Percentiles rank a stretch among this genome's conserved stretches.
These are phyloP conservation scores for Eulithis testata DNA, from an alignment of 2,888 invertebrate genomes.

Conservation along the genomic window DNA sequence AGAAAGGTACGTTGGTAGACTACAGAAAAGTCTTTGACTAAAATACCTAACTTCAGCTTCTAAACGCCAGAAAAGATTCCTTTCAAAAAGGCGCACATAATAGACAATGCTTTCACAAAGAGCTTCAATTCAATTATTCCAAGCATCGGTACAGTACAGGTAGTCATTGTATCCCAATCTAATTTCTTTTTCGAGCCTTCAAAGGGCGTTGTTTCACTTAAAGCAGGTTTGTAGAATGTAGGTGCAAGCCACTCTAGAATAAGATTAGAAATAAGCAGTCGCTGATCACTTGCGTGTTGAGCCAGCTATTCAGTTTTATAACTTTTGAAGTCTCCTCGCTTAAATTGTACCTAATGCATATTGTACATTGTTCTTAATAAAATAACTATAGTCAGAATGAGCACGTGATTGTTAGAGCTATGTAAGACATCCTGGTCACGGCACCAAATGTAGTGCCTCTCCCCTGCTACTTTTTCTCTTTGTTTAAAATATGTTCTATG, in stretches of 20 bases:
- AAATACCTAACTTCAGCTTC: constrained; percentile 23
- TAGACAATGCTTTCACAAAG: constrained; percentile 33
- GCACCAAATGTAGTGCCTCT: too few species aligned
- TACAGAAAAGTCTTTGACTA: constrained; percentile 20
- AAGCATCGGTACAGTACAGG: constrained; percentile 29
- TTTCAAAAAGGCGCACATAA: constrained; percentile 18
- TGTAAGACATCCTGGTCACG: too few species aligned
- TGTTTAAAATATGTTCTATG: too few species aligned
- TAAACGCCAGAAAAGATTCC: constrained; percentile 14
- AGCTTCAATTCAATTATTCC: constrained; percentile 33
- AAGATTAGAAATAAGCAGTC: too few species aligned
- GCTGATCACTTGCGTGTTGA: too few species aligned
- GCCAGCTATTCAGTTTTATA: too few species aligned
- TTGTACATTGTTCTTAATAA: too few species aligned
- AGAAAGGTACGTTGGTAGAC: neutral
- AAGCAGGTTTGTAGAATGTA: constrained; percentile 2
- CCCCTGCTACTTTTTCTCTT: too few species aligned
- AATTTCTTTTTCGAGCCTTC: constrained; percentile 31
- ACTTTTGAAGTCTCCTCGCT: too few species aligned
- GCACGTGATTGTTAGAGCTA: too few species aligned
- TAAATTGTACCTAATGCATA: too few species aligned
- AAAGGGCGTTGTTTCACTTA: constrained; percentile 10
- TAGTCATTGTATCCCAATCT: constrained; percentile 33
- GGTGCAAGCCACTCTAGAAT: neutral
- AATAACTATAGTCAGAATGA: too few species aligned